Percentiles rank a stretch among this genome's conserved stretches.
Conservation (phyloP, 2,797 vertebrate species). For the Nyctalus aviator region DNA sequence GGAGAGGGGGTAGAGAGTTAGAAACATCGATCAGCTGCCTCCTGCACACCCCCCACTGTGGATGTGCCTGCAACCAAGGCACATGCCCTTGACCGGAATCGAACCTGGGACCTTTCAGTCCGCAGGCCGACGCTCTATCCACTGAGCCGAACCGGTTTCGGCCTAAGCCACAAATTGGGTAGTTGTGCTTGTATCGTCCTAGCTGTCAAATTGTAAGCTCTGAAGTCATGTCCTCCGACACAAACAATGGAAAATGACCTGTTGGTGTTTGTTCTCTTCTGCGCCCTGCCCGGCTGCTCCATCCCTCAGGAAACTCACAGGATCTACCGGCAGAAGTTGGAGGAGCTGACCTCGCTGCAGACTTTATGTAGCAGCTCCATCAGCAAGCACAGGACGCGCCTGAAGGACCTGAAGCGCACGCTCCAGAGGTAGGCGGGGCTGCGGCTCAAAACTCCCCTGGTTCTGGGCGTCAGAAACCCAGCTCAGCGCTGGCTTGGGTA, state of each 20-base stretch:
- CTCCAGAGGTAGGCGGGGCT: conserved; percentile 89
- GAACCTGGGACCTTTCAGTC: too few species aligned
- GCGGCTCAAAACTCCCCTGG: not conserved
- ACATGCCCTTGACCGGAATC: too few species aligned
- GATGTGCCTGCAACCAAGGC: too few species aligned
- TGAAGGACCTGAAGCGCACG: conserved; percentile 90
- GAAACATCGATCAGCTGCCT: too few species aligned
- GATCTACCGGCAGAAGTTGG: conserved; percentile 96
- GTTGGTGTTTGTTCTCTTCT: not conserved
- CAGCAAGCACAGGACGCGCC: conserved; percentile 93
- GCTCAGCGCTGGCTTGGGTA: not conserved
- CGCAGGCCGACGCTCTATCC: too few species aligned
- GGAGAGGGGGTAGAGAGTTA: too few species aligned
- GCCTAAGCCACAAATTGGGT: not conserved
- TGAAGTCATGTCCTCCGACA: not conserved
- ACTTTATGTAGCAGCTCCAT: conserved; percentile 92
- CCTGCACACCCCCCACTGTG: too few species aligned
- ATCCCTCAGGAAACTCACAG: conserved; percentile 95
- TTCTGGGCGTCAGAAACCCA: not conserved
- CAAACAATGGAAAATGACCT: not conserved
- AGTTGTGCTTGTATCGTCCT: not conserved
- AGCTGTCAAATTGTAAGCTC: not conserved
- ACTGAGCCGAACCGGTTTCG: too few species aligned
- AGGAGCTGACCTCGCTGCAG: conserved; percentile 95
- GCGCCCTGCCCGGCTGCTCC: not conserved